Evolutionary conservation across 2,113 vertebrate species (phyloP), one percentile per base, ranked within the genome.

Genomic region (Apodemus sylvaticus): DNA sequence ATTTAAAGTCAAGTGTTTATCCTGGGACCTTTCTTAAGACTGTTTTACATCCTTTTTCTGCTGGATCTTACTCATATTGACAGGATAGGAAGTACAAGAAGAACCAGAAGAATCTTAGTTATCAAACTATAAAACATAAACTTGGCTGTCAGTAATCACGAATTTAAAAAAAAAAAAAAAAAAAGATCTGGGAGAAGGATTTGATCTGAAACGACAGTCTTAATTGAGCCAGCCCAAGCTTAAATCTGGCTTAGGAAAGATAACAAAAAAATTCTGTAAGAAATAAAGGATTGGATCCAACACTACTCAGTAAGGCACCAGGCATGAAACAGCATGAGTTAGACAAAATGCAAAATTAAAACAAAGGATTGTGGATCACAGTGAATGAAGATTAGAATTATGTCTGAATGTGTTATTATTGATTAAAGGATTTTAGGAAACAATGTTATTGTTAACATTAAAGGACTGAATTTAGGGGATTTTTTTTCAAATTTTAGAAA

Each of bases 401-500:
- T 24, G 79, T 39, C 62, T 62, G 53, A 68, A 19, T 93, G 3
- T 91, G 16, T 39, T 51, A 51, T 74, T 91, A 83, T 70, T 53
- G 60, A 92, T 66, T 92, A 95, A 78, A 77, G 19, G 6, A 74
- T 78, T 78, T 87, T 79, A 88, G 85, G 55, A 45, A 83, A 92
- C 12, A 78, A 22, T 51, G 7, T 77, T 3, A 83, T 83, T 45
- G 64, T 22, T 86, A 86, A 51, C 55, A 64, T 62, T 90, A 85
- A 91, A 48, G 36, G n/a, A 24, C 13, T 90, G 6, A 91, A 66
- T 2, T 51, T 9, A 39, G 9, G n/a, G 58, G 78, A 73, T 7
- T 78, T 55, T 74, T 74, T 91, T 89, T 60, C 5, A 90, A 60
- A 93, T 93, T 94, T 79, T 86, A 93, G 24, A 93, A 91, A 94